phyloP scores from a whole-genome alignment of 1,140 invertebrate species.

The Matsumurasca onukii region DNA sequence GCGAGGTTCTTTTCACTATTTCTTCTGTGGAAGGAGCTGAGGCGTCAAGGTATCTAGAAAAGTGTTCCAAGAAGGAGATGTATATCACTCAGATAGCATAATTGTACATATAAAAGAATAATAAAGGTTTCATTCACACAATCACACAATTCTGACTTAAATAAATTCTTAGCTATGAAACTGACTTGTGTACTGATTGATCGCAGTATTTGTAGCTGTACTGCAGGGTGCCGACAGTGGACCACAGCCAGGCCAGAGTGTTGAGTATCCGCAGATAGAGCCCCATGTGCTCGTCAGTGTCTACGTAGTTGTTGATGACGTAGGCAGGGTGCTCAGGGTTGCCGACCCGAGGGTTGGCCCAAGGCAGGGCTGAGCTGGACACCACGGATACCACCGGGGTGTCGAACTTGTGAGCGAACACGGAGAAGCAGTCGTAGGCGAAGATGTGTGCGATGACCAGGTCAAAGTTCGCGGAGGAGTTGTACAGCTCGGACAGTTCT shows the following conservation, averaged over 20 bases:
- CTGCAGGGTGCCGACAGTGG: background rate
- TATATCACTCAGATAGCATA: constrained; percentile 15
- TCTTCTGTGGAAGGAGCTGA: constrained; percentile 54
- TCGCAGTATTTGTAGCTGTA: background rate
- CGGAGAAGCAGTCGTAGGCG: constrained; percentile 40
- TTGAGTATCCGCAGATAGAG: constrained; percentile 32
- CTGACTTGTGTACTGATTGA: too few species aligned
- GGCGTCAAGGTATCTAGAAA: constrained; percentile 58
- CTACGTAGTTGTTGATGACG: constrained; percentile 32
- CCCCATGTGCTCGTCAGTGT: constrained; percentile 33
- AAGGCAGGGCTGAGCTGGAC: constrained; percentile 59
- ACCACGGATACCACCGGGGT: constrained; percentile 59
- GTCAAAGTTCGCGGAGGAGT: constrained; percentile 45
- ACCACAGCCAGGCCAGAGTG: constrained; percentile 3
- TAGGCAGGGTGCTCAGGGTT: constrained; percentile 33
- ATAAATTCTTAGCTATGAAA: too few species aligned
- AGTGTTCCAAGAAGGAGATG: constrained; percentile 41
- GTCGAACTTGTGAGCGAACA: constrained; percentile 48
- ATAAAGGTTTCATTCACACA: too few species aligned
- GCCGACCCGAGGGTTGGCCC: constrained; percentile 51
- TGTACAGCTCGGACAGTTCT: constrained; percentile 53
- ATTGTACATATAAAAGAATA: too few species aligned
- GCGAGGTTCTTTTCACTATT: constrained; percentile 32
- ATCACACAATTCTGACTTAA: too few species aligned
- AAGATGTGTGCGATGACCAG: constrained; percentile 44